Conservation (phyloP, 1,140 invertebrate genomes). For the Tetramorium parvispinum region DNA sequence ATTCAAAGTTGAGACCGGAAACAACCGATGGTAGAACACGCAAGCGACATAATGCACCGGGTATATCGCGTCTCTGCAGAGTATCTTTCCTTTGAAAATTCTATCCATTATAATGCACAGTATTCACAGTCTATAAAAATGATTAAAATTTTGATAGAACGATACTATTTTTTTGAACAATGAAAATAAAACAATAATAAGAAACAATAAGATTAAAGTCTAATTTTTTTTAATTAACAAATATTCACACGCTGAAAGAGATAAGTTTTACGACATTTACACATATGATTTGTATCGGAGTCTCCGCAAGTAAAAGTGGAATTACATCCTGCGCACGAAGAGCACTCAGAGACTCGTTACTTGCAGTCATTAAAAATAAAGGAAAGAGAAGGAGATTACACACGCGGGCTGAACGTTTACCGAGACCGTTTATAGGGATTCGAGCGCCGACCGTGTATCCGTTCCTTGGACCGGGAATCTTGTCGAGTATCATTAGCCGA, state of each 20-base stretch:
- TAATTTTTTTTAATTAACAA: not conserved
- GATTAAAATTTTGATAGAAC: not conserved
- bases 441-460: not conserved
- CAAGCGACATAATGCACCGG: conserved; percentile 1
- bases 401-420: not conserved
- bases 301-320: not conserved
- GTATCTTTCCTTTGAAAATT: not conserved
- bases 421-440: conserved; percentile 14
- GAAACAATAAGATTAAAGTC: not conserved
- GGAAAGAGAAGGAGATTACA: not conserved
- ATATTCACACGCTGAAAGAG: not conserved
- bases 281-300: not conserved
- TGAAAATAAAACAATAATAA: not conserved
- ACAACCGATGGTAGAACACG: conserved; percentile 39
- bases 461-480: conserved; percentile 5
- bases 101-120: not conserved
- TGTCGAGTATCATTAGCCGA: conserved; percentile 36
- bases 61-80: not conserved
- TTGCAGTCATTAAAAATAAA: not conserved
- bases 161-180: not conserved
- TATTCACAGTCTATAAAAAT: not conserved
- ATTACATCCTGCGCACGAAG: not conserved
- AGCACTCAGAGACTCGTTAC: not conserved
- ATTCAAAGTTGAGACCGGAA: conserved; percentile 54
- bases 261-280: not conserved